Base-by-base conservation (phyloP, 2,888 invertebrate genomes). In the Malacosoma neustria region DNA sequence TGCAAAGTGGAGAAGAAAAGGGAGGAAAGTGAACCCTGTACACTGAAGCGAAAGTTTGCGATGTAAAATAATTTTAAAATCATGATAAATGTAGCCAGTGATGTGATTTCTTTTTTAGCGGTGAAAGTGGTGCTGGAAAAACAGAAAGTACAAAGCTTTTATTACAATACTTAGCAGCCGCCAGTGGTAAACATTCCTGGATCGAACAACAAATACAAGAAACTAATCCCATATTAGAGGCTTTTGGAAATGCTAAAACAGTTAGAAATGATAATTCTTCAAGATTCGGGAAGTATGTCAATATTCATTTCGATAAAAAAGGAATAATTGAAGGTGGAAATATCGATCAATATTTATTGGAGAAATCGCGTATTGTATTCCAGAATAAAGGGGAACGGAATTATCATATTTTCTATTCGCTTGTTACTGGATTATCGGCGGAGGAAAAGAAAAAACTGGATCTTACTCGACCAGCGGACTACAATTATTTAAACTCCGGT, bases 191-290 rank as follows among this genome's bases (percentile, higher is more conserved):
- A 62, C 97, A 97, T 73, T 96, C 96, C 0, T 97, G 97, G 97
- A 96, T 98, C 42, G 98, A 98, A 72, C 97, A 98, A 62, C 98
- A 98, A 74, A 97, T 98, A 41, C 90, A 98, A 47, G 97, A 98
- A 77, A 95, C 98, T 0, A 98, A 98, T 87, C 97, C 98, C 0
- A 95, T 98, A 51, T 87, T 98, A 62, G 98, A 98, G 89, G 98
- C 98, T 1, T 98, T 98, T 65, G 98, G 98, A 38, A 98, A 98
- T 79, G 97, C 98, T 0, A 97, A 97, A 85, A 98, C 98, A 0
- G 93, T 97, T 7, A 89, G 95, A 37, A 98, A 98, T 66, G 97
- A 98, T 70, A 98, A 98, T 73, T 98, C 98, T 0, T 97, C 97
- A 11, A 88, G 98, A 46, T 98, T 98, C 61, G 98, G 98, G 37